phyloP scores from a whole-genome alignment of 2,113 vertebrate species.

The Microcebus lehilahytsara region DNA sequence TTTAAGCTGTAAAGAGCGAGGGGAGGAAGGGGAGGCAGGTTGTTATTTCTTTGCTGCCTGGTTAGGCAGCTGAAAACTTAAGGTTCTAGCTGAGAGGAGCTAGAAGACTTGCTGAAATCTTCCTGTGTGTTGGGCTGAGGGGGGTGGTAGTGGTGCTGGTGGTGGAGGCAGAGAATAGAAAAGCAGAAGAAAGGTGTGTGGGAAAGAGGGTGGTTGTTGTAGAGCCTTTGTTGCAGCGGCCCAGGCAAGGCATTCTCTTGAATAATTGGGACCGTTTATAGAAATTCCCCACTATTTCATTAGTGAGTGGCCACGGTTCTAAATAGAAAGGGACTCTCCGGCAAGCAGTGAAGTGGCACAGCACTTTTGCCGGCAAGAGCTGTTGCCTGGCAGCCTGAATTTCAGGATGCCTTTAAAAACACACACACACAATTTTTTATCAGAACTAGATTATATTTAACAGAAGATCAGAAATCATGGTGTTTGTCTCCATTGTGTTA shows the following conservation, averaged over 20 bases:
- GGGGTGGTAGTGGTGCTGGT: not conserved
- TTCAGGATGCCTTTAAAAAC: slow-evolving; percentile 15
- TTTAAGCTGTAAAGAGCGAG: not conserved
- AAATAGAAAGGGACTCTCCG: slow-evolving; percentile 59
- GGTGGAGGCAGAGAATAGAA: not conserved
- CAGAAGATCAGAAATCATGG: slow-evolving; percentile 58
- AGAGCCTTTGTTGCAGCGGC: slow-evolving; percentile 63
- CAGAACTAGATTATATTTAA: slow-evolving; percentile 64
- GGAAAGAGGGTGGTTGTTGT: not conserved
- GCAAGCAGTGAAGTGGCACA: slow-evolving; percentile 50
- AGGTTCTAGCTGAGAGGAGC: slow-evolving; percentile 66
- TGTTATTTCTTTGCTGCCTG: slow-evolving; percentile 45
- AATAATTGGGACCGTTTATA: slow-evolving; percentile 49
- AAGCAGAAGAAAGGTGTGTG: not conserved
- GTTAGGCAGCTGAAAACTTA: slow-evolving; percentile 73
- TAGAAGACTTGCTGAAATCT: slow-evolving; percentile 63
- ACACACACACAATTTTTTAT: no score
- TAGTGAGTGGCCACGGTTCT: slow-evolving; percentile 70
- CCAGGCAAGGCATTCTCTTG: slow-evolving; percentile 65
- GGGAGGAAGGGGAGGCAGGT: not conserved
- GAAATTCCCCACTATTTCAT: slow-evolving; percentile 67
- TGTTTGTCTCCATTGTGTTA: not conserved
- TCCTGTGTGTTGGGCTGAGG: slow-evolving; percentile 64
- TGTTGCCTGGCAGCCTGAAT: slow-evolving; percentile 60
- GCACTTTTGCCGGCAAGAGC: not conserved